Base-by-base conservation (phyloP, 2,113 vertebrate species). In the Zosterops pallidus region DNA sequence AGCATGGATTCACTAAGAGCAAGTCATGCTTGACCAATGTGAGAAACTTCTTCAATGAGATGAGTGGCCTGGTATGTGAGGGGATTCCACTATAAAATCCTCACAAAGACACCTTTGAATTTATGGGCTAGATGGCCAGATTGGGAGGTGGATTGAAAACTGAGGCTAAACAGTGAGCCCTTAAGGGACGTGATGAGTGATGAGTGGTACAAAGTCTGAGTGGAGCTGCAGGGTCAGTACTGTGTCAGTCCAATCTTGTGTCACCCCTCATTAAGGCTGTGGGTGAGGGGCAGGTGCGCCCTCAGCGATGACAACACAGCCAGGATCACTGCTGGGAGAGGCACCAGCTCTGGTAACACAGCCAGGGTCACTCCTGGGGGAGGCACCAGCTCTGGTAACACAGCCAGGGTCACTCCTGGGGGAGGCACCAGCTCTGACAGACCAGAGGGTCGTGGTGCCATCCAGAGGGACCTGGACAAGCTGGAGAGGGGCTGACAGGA, bases 241-340 rank as follows among this genome's bases (percentile, higher is more conserved):
- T 70, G 23, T 4, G 15, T 31, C 2, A 4, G 15, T 31, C 2
- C 11, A 28, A 0, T 33, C 1, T 24, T 33, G 6, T 39, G 50
- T 20, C 18, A 9, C 13, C 11, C 5, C 16, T 56, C 46, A 16
- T 33, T 17, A 20, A 41, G 5, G 5, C 35, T 11, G 5, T 15
- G 17, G n/a, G 13, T 56, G 26, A 3, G 35, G 31, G 23, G 29
- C 59, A 74, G 67, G 31, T 6, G 29, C 26, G 4, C 41, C 23
- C 33, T 31, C 7, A 63, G 67, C 4, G 5, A 11, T 8, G n/a
- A 12, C 20, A 29, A 16, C 28, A 44, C 39, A 15, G 62, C 14
- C 5, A 16, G 4, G 42, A 31, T 18, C 41, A 3, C 22, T 14
- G 33, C 9, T 37, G 31, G 24, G 7, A 78, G 39, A 7, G 29